These are phyloP conservation scores for Meandrusa payeni DNA, from an alignment of 2,888 invertebrate species.

Conservation along the genomic window DNA sequence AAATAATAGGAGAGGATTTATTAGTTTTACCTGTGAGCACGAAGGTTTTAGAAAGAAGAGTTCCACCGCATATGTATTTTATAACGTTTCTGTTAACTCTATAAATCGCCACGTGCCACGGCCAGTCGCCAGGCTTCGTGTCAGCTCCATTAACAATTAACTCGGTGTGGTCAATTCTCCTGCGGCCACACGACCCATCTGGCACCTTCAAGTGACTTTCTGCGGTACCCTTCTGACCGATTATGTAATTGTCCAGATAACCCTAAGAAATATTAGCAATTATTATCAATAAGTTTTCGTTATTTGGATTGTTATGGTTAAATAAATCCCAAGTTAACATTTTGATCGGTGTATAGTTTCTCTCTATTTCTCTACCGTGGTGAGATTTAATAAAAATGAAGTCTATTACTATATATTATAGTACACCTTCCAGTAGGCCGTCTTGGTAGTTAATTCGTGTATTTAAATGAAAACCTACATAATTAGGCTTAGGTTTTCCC, in stretches of 20 bases:
- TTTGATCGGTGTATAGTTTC: too few species aligned
- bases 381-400: too few species aligned
- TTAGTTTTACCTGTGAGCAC: constrained; percentile 50
- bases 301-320: too few species aligned
- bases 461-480: too few species aligned
- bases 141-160: constrained; percentile 50
- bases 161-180: constrained; percentile 44
- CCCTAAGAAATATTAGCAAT: constrained; percentile 1
- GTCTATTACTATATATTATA: too few species aligned
- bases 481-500: too few species aligned
- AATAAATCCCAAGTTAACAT: too few species aligned
- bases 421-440: too few species aligned
- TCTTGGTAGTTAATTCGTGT: too few species aligned
- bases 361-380: too few species aligned
- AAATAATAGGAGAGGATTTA: too few species aligned
- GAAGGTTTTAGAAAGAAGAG: constrained; percentile 44
- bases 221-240: constrained; percentile 31
- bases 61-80: constrained; percentile 59
- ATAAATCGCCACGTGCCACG: constrained; percentile 61
- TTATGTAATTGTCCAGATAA: constrained; percentile 15
- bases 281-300: too few species aligned
- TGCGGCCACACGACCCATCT: constrained; percentile 44
- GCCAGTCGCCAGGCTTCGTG: constrained; percentile 61
- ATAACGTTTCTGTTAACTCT: constrained; percentile 34
- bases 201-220: constrained; percentile 31